Evolutionary conservation across 2,888 invertebrate species (phyloP), one percentile per base, ranked within the genome.

Genomic region (Nomada ferruginata): DNA sequence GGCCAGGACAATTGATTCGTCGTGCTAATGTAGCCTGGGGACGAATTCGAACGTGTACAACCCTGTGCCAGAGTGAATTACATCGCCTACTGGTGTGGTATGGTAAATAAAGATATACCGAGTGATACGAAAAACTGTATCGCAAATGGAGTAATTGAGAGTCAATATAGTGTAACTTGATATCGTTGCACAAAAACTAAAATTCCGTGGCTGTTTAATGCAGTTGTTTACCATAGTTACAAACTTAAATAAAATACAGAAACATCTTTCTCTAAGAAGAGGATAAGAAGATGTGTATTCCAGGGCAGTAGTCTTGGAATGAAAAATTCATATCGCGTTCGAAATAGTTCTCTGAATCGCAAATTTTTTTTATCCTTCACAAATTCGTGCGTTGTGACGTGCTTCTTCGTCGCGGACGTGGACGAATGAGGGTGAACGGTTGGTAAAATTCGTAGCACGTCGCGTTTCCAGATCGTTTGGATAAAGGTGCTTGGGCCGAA

Each of bases 1-100:
- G 70, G 20, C 61, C 42, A 42, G 42, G 13, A n/a, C 53, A 63
- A 72, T 63, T 72, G 71, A 63, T 72, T 72, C 63, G 18, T n/a
- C 52, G 36, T 23, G n/a, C 42, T 50, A 71, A 71, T 23, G 20
- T 20, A 1, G 20, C 36, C 42, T 13, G 18, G 36, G 36, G 44
- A 61, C 10, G 29, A 18, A 36, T 61, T 52, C 70, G 50, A 36
- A 52, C 50, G 7, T 36, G 20, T 61, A 36, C 29, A 52, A 71
- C 71, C 61, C 20, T 36, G 29, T 71, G 23, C 5, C 20, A 15
- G 50, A 42, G 18, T 52, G 61, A 52, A 71, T 61, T 23, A 23
- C 42, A 61, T 0, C 10, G 7, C 20, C 2, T 4, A 7, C 44
- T 20, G 29, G 36, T 36, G 15, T 10, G 7, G 11, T n/a, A n/a